Conservation (phyloP, 2,113 vertebrate species). For the Paratilapia polleni region DNA sequence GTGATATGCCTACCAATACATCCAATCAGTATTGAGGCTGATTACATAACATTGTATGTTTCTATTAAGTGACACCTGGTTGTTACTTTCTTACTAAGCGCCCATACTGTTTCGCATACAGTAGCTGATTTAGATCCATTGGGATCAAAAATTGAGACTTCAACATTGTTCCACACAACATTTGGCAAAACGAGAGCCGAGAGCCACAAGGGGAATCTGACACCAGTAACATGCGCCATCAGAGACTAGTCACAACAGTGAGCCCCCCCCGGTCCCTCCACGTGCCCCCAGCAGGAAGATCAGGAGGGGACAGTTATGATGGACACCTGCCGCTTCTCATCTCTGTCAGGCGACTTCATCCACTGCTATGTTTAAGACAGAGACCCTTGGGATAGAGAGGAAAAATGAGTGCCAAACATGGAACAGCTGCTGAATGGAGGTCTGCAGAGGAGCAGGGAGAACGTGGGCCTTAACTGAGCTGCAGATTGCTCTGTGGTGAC, state of each 20-base stretch:
- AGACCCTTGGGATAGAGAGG: conserved; percentile 34
- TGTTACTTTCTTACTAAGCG: background rate
- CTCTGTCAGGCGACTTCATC: conserved; percentile 38
- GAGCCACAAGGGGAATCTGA: conserved; percentile 31
- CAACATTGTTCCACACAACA: conserved; percentile 31
- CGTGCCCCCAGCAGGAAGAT: conserved; percentile 10
- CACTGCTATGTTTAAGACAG: conserved; percentile 51
- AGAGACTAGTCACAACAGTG: conserved; percentile 52
- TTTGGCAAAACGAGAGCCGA: conserved; percentile 37
- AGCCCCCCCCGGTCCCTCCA: conserved; percentile 26
- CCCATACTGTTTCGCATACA: background rate
- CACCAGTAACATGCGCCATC: conserved; percentile 46
- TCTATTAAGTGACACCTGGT: background rate
- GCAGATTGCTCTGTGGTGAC: conserved; percentile 36
- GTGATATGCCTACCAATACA: background rate
- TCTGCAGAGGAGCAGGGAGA: conserved; percentile 18
- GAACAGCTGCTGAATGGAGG: conserved; percentile 66
- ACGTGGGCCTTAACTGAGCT: conserved; percentile 16
- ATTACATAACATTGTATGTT: background rate
- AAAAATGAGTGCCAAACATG: conserved; percentile 37
- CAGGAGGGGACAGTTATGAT: conserved; percentile 47
- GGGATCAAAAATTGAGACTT: conserved; percentile 28
- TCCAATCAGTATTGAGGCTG: background rate
- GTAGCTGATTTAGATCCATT: background rate
- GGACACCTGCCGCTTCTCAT: conserved; percentile 67